Evolutionary conservation across 2,113 vertebrate genomes (phyloP).

Genomic region (Anoplopoma fimbria): DNA sequence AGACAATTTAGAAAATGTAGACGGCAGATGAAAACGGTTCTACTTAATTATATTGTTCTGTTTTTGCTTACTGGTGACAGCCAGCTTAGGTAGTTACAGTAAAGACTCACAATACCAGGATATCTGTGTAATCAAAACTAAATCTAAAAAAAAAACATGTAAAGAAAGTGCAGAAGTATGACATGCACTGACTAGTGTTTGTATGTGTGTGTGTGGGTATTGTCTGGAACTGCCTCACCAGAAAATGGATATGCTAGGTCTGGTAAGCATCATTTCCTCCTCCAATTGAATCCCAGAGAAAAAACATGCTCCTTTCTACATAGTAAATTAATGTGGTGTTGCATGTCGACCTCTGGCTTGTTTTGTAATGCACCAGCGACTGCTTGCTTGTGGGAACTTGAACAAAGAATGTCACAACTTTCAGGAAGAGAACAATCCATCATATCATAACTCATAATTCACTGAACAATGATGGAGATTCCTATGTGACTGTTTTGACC

Average conservation of each 20-base stretch:
- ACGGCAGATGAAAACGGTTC: not conserved
- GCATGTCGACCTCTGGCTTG: not conserved
- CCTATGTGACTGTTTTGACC: no score
- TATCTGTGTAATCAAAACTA: not conserved
- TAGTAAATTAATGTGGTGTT: not conserved
- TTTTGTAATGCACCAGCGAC: not conserved
- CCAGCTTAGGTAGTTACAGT: not conserved
- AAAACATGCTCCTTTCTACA: not conserved
- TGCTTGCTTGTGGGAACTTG: not conserved
- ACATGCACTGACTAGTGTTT: not conserved
- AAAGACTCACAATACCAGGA: not conserved
- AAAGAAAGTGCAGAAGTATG: no score
- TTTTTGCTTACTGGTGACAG: not conserved
- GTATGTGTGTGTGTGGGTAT: not conserved
- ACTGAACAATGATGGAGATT: no score
- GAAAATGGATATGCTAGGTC: slow-evolving; percentile 1
- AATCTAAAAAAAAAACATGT: not conserved
- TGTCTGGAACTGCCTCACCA: not conserved
- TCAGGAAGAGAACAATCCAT: not conserved
- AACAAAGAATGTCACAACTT: not conserved
- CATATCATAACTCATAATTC: not conserved
- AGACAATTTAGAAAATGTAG: not conserved
- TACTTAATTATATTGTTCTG: not conserved
- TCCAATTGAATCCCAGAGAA: slow-evolving; percentile 7
- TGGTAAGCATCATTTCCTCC: slow-evolving; percentile 32